A percentile compares a stretch with the other conserved stretches of the same genome.
Evolutionary conservation across 2,113 vertebrate genomes (phyloP).

Genomic region (Pseudopipra pipra): DNA sequence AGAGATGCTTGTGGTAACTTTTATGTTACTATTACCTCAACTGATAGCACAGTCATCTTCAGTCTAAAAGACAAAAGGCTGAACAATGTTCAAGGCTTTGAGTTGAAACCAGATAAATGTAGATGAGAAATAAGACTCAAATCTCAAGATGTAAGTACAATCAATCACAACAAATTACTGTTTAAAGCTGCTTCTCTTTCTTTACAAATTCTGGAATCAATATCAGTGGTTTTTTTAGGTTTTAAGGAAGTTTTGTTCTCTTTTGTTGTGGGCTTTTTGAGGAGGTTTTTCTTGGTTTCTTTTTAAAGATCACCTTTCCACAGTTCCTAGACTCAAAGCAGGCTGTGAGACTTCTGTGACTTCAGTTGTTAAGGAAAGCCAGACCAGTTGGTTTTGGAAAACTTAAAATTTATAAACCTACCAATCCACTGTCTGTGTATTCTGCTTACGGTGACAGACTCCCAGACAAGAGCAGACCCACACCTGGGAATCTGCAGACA

Average conservation of each 20-base stretch:
- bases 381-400: background rate
- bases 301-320: background rate
- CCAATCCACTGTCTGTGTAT: background rate
- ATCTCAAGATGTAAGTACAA: background rate
- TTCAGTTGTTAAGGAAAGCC: background rate
- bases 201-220: background rate
- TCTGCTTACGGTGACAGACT: background rate
- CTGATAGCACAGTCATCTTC: background rate
- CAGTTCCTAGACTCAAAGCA: background rate
- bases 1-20: background rate
- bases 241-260: background rate
- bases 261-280: background rate
- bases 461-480: background rate
- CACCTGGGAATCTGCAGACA: background rate
- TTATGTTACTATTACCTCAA: background rate
- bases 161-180: background rate
- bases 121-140: background rate
- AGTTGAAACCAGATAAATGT: background rate
- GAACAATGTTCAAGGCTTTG: background rate
- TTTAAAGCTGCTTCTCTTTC: background rate
- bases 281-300: background rate
- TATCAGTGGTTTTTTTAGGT: background rate
- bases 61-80: background rate
- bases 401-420: background rate
- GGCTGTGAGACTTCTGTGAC: background rate